Percentiles rank a stretch among this genome's conserved stretches.
Conservation (phyloP, 92 coral and sea anemone genomes). For the Parazoanthus atlanticus region DNA sequence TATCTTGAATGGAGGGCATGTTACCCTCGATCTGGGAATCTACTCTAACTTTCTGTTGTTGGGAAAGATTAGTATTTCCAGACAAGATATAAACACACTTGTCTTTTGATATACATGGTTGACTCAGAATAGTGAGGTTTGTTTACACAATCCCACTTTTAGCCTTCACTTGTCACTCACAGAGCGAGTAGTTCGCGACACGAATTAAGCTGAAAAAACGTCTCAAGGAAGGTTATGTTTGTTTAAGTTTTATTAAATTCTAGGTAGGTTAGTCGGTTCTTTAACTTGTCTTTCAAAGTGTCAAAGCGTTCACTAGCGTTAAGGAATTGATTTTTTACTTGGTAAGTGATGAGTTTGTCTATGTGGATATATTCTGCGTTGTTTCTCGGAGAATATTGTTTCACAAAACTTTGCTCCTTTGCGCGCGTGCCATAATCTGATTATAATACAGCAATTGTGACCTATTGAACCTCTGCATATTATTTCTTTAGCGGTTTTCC, state of each 20-base stretch:
- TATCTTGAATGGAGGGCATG: not conserved
- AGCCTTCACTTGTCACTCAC: constrained; percentile 66
- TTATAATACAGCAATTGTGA: constrained; percentile 63
- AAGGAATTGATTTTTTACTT: not conserved
- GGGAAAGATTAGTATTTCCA: constrained; percentile 49
- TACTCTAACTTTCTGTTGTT: constrained; percentile 38
- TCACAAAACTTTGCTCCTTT: not conserved
- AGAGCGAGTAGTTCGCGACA: constrained; percentile 49
- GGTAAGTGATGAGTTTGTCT: not conserved
- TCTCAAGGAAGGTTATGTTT: constrained; percentile 55
- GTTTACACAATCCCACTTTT: constrained; percentile 73
- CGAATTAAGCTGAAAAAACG: constrained; percentile 68
- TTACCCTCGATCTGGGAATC: constrained; percentile 21
- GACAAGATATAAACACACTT: constrained; percentile 74
- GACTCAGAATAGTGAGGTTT: constrained; percentile 63
- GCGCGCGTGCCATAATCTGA: constrained; percentile 63
- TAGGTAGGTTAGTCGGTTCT: constrained; percentile 41
- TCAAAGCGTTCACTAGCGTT: not conserved
- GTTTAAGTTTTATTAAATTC: constrained; percentile 69
- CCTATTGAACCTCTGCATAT: constrained; percentile 76
- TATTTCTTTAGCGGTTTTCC: constrained; percentile 46
- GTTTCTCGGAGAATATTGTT: not conserved
- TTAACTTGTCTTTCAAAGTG: constrained; percentile 36
- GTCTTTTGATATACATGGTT: constrained; percentile 51
- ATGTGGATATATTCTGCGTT: not conserved